Evolutionary conservation across 1,140 invertebrate genomes (phyloP).

Genomic region (Alviniconcha marisindica): DNA sequence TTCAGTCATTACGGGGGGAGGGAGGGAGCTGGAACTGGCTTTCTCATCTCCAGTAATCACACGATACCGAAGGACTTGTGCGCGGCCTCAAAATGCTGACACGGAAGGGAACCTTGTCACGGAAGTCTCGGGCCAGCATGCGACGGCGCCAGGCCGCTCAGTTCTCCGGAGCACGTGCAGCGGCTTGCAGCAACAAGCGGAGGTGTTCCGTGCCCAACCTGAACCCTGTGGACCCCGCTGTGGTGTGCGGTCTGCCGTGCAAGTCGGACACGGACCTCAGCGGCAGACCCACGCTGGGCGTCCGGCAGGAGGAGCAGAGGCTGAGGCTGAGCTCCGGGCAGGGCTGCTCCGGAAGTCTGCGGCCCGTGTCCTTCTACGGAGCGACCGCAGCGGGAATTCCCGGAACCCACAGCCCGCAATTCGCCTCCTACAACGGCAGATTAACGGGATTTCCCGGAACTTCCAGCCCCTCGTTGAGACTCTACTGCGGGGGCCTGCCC

Average conservation of each 20-base stretch:
- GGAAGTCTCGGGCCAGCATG: conserved; percentile 31
- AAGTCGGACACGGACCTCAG: conserved; percentile 33
- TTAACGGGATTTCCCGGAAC: background rate
- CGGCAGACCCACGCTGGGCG: background rate
- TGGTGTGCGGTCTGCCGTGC: conserved; percentile 22
- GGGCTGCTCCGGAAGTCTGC: background rate
- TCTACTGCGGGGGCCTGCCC: conserved; percentile 1
- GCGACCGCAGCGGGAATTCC: background rate
- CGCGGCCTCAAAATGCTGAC: conserved; percentile 26
- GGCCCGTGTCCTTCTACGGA: conserved; percentile 21
- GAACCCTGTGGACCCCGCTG: background rate
- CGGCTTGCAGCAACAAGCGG: background rate
- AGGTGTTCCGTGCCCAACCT: conserved; percentile 39
- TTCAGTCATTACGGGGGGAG: too few relatives aligned
- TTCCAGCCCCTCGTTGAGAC: background rate
- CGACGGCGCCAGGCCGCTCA: background rate
- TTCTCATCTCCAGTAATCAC: too few relatives aligned
- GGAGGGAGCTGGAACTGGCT: too few relatives aligned
- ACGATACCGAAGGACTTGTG: too few relatives aligned
- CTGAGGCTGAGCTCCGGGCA: background rate
- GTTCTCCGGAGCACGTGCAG: background rate
- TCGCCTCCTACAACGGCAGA: background rate
- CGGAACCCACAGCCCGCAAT: background rate
- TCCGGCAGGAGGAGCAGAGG: conserved; percentile 5
- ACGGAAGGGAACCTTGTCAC: conserved; percentile 39